Conservation (phyloP, 2,113 vertebrate genomes). For the Mormyrus lacerda region DNA sequence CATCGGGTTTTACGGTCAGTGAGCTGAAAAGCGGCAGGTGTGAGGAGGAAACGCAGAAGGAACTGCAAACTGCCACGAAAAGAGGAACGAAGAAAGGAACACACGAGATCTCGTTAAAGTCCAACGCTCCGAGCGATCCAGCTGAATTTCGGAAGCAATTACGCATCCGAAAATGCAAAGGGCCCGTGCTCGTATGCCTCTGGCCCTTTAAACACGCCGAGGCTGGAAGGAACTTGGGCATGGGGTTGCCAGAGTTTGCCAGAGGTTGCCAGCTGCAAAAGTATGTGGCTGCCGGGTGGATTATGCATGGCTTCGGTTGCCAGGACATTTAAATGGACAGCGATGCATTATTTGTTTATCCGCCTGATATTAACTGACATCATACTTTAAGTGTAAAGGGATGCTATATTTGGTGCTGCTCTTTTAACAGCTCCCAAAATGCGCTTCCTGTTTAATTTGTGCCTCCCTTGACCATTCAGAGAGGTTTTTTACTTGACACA, state of each 20-base stretch:
- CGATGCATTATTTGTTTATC: neutral
- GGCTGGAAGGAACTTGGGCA: neutral
- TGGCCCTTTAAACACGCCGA: neutral
- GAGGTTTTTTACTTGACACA: neutral
- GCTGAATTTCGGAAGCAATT: conserved; percentile 12
- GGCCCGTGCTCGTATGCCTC: neutral
- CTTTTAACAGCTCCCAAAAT: neutral
- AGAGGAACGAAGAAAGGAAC: neutral
- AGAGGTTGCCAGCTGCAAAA: neutral
- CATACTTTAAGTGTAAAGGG: neutral
- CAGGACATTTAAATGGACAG: neutral
- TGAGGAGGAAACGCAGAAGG: neutral
- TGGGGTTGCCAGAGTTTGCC: neutral
- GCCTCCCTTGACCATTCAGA: neutral
- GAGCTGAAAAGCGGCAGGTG: conserved; percentile 11
- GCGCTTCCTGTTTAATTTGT: neutral
- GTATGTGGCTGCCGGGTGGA: neutral
- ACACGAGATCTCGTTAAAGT: conserved; percentile 14
- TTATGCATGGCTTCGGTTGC: neutral
- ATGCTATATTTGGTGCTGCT: neutral
- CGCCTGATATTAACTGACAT: neutral
- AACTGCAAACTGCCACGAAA: neutral
- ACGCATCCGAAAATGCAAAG: neutral
- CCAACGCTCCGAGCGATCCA: neutral
- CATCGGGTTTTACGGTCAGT: neutral